Evolutionary conservation across 2,888 invertebrate genomes (phyloP), one percentile per base, ranked within the genome.

Genomic region (Drosophila phalerata): DNA sequence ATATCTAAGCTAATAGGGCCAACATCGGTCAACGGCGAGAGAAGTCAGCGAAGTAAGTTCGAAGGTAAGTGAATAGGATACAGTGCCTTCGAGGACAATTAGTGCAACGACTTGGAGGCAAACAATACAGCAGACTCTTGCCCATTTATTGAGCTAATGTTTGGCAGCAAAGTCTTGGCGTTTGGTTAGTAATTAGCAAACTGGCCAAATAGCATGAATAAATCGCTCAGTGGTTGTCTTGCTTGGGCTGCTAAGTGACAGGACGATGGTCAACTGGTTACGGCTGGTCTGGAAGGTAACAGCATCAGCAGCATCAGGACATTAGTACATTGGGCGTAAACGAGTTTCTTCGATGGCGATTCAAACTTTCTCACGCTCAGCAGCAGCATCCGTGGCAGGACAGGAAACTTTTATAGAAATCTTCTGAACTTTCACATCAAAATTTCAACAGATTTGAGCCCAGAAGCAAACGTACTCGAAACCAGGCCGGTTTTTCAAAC

Each of bases 381-480:
- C 37, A 42, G 57, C 79, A 68, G 73, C 85, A 81, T 77, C 73
- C 68, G 77, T 79, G 51, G 78, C 85, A 76, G 85, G 88, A 85
- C 88, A 88, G 52, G 67, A 69, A 83, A 84, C 81, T 85, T 85
- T 85, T 85, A 84, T 85, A 81, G 73, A 73, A 80, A 79, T 85
- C 76, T 73, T 17, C 62, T 84, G 88, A 86, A 86, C 84, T 88
- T 86, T 86, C 85, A 82, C 85, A 86, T 86, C 84, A 86, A 86
- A 86, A 86, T 88, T 86, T 86, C 88, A 86, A 88, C 85, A 88
- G 85, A 72, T 86, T 86, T 76, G 48, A 51, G 69, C 74, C 77
- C 79, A 83, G 72, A 76, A 34, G 11, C 48, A 42, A 38, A 55
- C 58, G 48, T 30, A 30, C 30, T 30, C 30, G 30, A 61, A 57